These are phyloP conservation scores for Agrochola circellaris DNA, from an alignment of 2,888 invertebrate species.

Conservation along the genomic window DNA sequence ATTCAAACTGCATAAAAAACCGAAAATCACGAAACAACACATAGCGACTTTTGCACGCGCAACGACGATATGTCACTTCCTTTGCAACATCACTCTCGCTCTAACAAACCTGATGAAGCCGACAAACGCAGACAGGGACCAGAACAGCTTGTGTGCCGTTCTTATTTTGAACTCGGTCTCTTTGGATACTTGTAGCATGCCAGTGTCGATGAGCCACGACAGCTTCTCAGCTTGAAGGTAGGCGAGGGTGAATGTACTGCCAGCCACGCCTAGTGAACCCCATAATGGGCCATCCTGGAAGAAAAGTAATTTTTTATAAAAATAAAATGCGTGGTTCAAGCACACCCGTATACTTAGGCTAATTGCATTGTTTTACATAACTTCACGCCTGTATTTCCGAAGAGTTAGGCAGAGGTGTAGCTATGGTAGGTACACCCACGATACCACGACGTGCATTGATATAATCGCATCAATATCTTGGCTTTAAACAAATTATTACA, in stretches of 20 bases:
- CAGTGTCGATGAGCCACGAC: slow-evolving; percentile 94
- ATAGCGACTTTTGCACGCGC: too few relatives aligned
- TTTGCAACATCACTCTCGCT: slow-evolving; percentile 10
- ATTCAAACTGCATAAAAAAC: too few relatives aligned
- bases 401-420: too few relatives aligned
- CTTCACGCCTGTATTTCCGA: too few relatives aligned
- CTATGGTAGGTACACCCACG: too few relatives aligned
- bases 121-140: slow-evolving; percentile 94
- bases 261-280: slow-evolving; percentile 92
- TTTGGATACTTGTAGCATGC: slow-evolving; percentile 90
- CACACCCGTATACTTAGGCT: not conserved
- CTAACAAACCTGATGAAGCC: slow-evolving; percentile 92
- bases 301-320: too few relatives aligned
- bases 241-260: slow-evolving; percentile 93
- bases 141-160: slow-evolving; percentile 93
- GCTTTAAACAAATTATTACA: not conserved
- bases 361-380: not conserved
- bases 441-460: too few relatives aligned
- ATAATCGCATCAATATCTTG: not conserved
- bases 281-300: slow-evolving; percentile 83
- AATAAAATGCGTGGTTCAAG: not conserved
- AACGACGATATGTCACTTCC: slow-evolving; percentile 7
- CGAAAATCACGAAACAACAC: too few relatives aligned
- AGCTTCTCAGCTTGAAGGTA: slow-evolving; percentile 96
- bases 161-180: slow-evolving; percentile 91